A percentile compares a stretch with the other conserved stretches of the same genome.
These are phyloP conservation scores for Podarcis muralis DNA, from an alignment of 2,113 vertebrate species.

Conservation along the genomic window DNA sequence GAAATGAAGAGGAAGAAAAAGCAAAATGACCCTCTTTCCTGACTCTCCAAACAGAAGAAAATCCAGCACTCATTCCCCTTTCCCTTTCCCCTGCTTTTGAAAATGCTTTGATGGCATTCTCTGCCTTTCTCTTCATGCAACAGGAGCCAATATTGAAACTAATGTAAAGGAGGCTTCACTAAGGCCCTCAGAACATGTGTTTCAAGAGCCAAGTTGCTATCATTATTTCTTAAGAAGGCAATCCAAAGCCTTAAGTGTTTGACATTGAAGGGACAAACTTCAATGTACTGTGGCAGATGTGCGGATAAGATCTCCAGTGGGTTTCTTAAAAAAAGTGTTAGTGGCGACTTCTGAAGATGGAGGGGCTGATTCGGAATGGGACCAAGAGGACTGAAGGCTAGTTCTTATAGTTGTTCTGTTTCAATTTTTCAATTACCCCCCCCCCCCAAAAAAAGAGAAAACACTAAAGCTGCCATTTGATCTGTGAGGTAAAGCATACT, in stretches of 20 bases:
- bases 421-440: background rate
- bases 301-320: background rate
- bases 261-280: background rate
- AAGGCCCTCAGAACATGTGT: constrained; percentile 28
- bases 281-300: background rate
- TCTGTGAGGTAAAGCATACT: background rate
- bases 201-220: constrained; percentile 52
- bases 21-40: background rate
- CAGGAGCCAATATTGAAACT: constrained; percentile 18
- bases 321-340: background rate
- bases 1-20: constrained; percentile 30
- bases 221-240: background rate
- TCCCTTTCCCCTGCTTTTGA: background rate
- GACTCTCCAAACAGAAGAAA: constrained; percentile 29
- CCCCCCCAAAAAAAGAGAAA: too few species aligned
- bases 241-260: constrained; percentile 43
- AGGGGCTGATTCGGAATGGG: too few species aligned
- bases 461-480: background rate
- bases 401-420: background rate
- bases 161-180: constrained; percentile 36
- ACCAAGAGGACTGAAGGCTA: background rate
- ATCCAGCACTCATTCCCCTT: constrained; percentile 25
- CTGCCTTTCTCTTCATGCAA: constrained; percentile 30
- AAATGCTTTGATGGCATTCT: constrained; percentile 1
- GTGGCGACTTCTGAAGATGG: background rate